phyloP scores from a whole-genome alignment of 2,888 invertebrate genomes.

The Macaria liturata region DNA sequence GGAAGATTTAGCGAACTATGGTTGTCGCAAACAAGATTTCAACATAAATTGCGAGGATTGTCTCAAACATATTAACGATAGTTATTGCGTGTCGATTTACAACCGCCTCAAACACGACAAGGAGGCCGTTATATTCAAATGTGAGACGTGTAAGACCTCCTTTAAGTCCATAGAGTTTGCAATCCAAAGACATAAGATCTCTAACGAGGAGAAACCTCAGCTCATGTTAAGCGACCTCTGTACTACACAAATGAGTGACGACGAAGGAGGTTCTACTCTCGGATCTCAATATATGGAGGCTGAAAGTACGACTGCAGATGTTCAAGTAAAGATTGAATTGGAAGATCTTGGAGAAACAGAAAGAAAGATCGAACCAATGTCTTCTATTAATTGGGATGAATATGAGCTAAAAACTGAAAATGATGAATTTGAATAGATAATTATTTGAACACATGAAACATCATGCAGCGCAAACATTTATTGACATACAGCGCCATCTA shows the following conservation, averaged over 20 bases:
- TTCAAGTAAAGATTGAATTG: conserved; percentile 38
- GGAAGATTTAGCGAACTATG: conserved; percentile 59
- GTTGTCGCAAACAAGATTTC: conserved; percentile 44
- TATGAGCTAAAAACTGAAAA: too few species aligned
- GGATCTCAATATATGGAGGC: conserved; percentile 51
- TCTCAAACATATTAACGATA: conserved; percentile 57
- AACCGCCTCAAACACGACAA: conserved; percentile 50
- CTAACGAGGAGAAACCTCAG: conserved; percentile 49
- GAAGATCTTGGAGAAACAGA: conserved; percentile 22
- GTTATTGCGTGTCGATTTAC: conserved; percentile 45
- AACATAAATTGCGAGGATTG: conserved; percentile 62
- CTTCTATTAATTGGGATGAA: conserved; percentile 23
- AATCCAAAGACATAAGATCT: conserved; percentile 53
- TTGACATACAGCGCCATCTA: too few species aligned
- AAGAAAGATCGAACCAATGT: conserved; percentile 50
- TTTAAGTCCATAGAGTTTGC: conserved; percentile 59
- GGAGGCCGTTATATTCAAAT: conserved; percentile 57
- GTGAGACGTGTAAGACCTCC: conserved; percentile 48
- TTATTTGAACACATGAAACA: too few species aligned
- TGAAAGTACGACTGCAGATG: conserved; percentile 54
- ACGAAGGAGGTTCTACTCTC: conserved; percentile 39
- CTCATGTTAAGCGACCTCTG: conserved; percentile 68
- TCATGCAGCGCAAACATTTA: too few species aligned
- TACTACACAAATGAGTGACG: conserved; percentile 68
- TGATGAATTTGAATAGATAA: too few species aligned